Base-by-base conservation (phyloP, 1,140 invertebrate genomes). In the Zaprionus camerounensis region DNA sequence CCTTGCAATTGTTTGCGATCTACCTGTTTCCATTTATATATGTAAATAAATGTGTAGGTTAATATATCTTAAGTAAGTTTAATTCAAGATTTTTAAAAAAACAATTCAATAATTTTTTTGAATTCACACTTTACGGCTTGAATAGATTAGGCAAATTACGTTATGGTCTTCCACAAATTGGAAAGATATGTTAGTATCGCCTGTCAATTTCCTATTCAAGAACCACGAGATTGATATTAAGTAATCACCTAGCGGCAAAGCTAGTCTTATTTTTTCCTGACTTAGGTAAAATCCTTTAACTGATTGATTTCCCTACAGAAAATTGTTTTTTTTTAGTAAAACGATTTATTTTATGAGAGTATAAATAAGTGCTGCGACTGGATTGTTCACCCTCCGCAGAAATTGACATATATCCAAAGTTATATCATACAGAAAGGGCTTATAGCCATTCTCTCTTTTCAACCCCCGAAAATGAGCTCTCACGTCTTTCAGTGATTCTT, bases 371-470 rank as follows among this genome's bases (percentile, higher is more conserved):
- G 3, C 1, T 3, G 12, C 0, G 2, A 44, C 0, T 7, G 58
- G 34, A 26, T 61, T 61, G 15, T 36, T 22, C 3, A 38, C 12
- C 20, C 11, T 28, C 20, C 36, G 15, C 15, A 41, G 11, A 24
- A 44, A 61, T 44, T 61, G 13, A 15, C 58, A 61, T 5, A 12
- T 15, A 24, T 61, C 58, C 6, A 59, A 13, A 15, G 41, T 15
- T 3, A 61, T 1, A 38, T 61, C 41, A 26, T 28, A 26, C 13
- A 44, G 24, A 13, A 22, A 61, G 7, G 58, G 58, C 15, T 61
- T 61, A n/a, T 26, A 61, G 12, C 58, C 58, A 61, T 61, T 61
- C 2, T 13, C 38, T 15, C 22, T 41, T 44, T 61, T 61, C 0
- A 44, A 44, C 12, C 44, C 5, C 11, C 44, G 58, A 6, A 26